Conservation (phyloP, 2,113 vertebrate species). For the Tachycineta bicolor region DNA sequence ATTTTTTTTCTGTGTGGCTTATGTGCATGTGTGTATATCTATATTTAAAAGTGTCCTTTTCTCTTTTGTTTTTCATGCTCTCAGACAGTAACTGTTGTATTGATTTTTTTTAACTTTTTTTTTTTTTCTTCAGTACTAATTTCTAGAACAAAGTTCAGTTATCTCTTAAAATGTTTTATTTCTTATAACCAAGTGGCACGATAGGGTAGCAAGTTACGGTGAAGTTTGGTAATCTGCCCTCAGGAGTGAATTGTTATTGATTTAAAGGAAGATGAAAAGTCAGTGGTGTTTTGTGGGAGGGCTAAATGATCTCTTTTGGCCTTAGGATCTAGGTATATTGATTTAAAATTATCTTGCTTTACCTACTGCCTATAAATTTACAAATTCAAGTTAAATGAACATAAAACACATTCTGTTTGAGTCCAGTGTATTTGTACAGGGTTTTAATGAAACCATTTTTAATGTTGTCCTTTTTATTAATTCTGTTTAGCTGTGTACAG, state of each 20-base stretch:
- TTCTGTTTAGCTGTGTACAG: background rate
- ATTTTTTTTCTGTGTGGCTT: background rate
- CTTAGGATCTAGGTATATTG: background rate
- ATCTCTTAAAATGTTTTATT: background rate
- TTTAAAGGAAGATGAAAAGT: constrained; percentile 33
- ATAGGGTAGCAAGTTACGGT: background rate
- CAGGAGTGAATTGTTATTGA: background rate
- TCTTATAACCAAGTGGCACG: background rate
- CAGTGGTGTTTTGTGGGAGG: background rate
- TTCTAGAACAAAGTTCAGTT: background rate
- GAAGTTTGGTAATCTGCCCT: background rate
- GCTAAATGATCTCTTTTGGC: background rate
- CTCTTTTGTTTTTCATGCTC: background rate
- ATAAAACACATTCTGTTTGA: background rate
- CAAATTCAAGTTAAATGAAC: background rate
- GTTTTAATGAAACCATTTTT: background rate
- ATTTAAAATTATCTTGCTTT: constrained; percentile 35
- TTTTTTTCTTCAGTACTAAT: background rate
- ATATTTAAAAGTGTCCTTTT: background rate
- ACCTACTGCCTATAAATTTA: constrained; percentile 12
- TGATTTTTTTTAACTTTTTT: background rate
- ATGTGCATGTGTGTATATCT: background rate
- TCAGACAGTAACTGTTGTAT: background rate
- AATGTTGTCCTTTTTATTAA: background rate
- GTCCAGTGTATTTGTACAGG: background rate